Evolutionary conservation across 2,888 invertebrate species (phyloP).

Genomic region (Stenotaenia linearis): DNA sequence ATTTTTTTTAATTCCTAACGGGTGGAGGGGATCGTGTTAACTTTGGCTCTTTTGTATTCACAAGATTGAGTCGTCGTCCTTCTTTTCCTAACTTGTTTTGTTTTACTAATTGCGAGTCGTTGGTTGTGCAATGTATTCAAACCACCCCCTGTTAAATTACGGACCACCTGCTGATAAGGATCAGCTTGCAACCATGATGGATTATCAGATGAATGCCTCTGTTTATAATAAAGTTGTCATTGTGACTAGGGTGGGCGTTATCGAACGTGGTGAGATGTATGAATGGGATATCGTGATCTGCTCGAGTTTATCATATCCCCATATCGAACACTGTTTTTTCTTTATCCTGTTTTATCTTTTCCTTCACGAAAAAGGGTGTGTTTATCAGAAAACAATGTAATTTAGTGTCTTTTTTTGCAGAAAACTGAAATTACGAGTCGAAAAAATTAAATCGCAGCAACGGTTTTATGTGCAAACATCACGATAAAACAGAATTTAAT

Average conservation of each 20-base stretch:
- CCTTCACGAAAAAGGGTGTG: no score
- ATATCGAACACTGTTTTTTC: not conserved
- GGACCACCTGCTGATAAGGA: constrained; percentile 22
- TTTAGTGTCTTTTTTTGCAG: no score
- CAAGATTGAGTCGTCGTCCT: not conserved
- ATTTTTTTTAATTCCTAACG: not conserved
- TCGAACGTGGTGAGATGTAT: not conserved
- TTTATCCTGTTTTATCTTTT: no score
- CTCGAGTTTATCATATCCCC: not conserved
- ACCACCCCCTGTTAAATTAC: not conserved
- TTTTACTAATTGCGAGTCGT: not conserved
- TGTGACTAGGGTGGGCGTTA: constrained; percentile 8
- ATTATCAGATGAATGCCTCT: constrained; percentile 12
- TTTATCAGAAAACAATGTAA: no score
- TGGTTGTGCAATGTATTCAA: not conserved
- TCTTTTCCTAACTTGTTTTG: not conserved
- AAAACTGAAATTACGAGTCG: not conserved
- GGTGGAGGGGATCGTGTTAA: not conserved
- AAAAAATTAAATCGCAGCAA: not conserved
- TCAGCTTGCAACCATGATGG: not conserved
- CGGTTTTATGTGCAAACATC: not conserved
- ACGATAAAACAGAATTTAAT: not conserved
- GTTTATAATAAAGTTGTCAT: constrained; percentile 15
- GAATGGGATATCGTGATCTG: constrained; percentile 12
- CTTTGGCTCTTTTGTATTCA: not conserved